phyloP scores from a whole-genome alignment of 2,113 vertebrate species.

The Periophthalmus modestus region DNA sequence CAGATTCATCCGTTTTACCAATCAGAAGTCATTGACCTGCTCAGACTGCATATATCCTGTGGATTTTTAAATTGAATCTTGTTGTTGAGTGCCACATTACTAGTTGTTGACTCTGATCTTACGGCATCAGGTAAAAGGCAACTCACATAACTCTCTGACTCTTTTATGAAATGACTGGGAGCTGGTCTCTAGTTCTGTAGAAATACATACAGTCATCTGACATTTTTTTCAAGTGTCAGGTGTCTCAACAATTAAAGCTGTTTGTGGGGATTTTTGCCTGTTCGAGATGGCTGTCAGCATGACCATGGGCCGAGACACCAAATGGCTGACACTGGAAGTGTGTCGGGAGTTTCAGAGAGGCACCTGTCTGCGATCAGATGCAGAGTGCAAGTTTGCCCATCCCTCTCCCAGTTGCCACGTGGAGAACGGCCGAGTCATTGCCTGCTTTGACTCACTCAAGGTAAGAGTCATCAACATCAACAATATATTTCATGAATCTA shows the following conservation, averaged over 20 bases:
- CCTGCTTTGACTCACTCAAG: slow-evolving; percentile 99
- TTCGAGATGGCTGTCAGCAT: slow-evolving; percentile 86
- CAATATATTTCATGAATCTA: no score
- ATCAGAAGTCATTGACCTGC: slow-evolving; percentile 48
- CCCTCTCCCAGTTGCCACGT: slow-evolving; percentile 95
- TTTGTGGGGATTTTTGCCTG: slow-evolving; percentile 33
- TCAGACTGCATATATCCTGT: neutral
- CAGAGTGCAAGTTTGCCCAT: slow-evolving; percentile 98
- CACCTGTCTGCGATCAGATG: slow-evolving; percentile 92
- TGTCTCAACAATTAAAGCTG: slow-evolving; percentile 22
- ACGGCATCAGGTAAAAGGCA: no score
- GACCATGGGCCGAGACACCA: slow-evolving; percentile 93
- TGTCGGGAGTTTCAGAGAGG: slow-evolving; percentile 98
- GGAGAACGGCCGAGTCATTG: slow-evolving; percentile 97
- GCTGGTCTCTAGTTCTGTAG: slow-evolving; percentile 66
- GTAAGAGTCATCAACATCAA: slow-evolving; percentile 74
- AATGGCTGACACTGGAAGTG: slow-evolving; percentile 99
- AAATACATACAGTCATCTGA: slow-evolving; percentile 48
- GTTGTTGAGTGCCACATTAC: no score
- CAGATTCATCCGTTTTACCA: slow-evolving; percentile 55
- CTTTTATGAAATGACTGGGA: slow-evolving; percentile 28
- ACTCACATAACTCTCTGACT: neutral
- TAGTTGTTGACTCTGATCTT: no score
- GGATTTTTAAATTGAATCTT: neutral
- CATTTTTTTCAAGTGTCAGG: slow-evolving; percentile 57